Evolutionary conservation across 1,140 invertebrate genomes (phyloP), one percentile per base, ranked within the genome.

Genomic region (Listronotus bonariensis): DNA sequence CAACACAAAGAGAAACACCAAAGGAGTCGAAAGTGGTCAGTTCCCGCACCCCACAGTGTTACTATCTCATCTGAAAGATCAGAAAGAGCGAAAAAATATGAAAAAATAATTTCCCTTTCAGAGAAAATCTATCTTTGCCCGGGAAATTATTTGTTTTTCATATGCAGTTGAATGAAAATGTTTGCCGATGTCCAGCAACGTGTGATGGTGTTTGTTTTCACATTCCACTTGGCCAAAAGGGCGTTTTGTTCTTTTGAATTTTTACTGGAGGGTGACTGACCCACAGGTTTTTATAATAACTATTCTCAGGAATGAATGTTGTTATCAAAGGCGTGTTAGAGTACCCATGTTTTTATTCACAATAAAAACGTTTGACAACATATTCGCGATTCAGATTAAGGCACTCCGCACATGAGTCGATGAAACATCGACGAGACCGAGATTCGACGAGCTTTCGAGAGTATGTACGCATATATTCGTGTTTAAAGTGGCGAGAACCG

Each of bases 21-120:
- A 20, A 58, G 41, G 56, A 45, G 56, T 58, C 56, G 48, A 58
- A 58, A 58, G 56, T 58, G 56, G 42, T 58, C 56, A 58, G 56
- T 58, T 58, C 12, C 56, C 56, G 56, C 56, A 43, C 56, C 56
- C 56, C 45, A 38, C 56, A 43, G 48, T 58, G 56, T 58, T 45
- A 32, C 56, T 58, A 58, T 58, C 56, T 46, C 56, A 14, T 43
- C 42, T 26, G 17, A 10, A 40, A n/a, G 6, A 26, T 45, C 42
- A 14, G 31, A 42, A n/a, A 38, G 45, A 45, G 20, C 9, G 56
- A 17, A 48, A 58, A 58, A 58, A 58, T 48, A 48, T 26, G 56
- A 15, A 58, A 58, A 58, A 58, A 31, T 58, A 12, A 58, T 58
- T 58, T 58, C 17, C 43, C 12, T 48, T 18, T 12, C 7, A 58